Evolutionary conservation across 1,140 invertebrate genomes (phyloP).

Genomic region (Frieseomelitta varia): DNA sequence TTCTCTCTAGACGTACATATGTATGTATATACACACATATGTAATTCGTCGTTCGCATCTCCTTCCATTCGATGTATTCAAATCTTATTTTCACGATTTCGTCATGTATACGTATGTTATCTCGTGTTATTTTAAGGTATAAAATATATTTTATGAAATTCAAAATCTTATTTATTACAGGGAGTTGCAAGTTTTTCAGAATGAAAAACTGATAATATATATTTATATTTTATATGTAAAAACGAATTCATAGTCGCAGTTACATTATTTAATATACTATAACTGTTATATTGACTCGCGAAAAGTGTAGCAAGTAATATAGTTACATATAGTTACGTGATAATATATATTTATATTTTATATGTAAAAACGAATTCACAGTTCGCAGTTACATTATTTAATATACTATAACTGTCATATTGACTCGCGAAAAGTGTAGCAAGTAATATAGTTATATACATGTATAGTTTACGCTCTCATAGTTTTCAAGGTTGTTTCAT

Average conservation of each 20-base stretch:
- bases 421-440: conserved; percentile 9
- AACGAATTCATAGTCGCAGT: not conserved
- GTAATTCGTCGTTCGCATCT: conserved; percentile 9
- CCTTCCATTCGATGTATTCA: not conserved
- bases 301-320: conserved; percentile 46
- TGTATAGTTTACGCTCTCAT: conserved; percentile 71
- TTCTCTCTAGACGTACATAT: not conserved
- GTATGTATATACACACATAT: not conserved
- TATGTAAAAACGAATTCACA: not conserved
- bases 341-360: too few relatives aligned
- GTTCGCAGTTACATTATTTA: not conserved
- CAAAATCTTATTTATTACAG: too few relatives aligned
- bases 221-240: too few relatives aligned
- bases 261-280: not conserved
- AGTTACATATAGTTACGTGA: too few relatives aligned
- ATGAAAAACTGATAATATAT: too few relatives aligned
- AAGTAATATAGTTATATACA: conserved; percentile 50
- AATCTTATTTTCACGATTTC: not conserved
- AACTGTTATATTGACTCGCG: not conserved
- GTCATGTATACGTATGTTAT: too few relatives aligned
- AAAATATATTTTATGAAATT: too few relatives aligned
- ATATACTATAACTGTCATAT: not conserved
- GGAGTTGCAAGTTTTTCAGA: too few relatives aligned
- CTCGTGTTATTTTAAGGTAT: not conserved
- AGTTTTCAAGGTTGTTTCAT: conserved; percentile 77